Evolutionary conservation across 2,113 vertebrate genomes (phyloP), one percentile per base, ranked within the genome.

Genomic region (Corynorhinus townsendii): DNA sequence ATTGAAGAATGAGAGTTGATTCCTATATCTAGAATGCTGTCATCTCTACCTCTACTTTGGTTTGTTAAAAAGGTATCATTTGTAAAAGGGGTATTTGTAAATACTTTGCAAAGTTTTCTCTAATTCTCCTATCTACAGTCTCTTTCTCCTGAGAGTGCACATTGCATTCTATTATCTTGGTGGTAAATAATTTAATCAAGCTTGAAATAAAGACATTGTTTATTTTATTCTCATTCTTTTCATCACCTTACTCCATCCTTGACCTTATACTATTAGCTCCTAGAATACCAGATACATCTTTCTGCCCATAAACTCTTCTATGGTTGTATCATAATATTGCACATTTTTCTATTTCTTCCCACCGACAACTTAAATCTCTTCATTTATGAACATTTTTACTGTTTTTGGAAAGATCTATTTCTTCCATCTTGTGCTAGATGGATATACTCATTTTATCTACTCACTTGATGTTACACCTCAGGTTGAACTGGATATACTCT

Each of bases 391-490:
- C 3, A 80, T 3, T 92, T 76, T 91, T 84, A n/a, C 35, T 73
- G 2, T 35, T 91, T 95, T 87, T 24, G 7, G 43, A 85, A 91
- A 88, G 38, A 24, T 75, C n/a, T 91, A 11, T 86, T 91, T 87
- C 84, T 89, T 90, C 35, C 17, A 75, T 35, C 24, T 59, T 75
- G n/a, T 72, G 30, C 22, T 72, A 38, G 43, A 66, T 89, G 68
- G 43, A 82, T 84, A 54, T 52, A 52, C 24, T 71, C 62, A 54
- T 90, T 93, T 94, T 62, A 45, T 81, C 76, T 54, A 0, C 77
- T 93, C 28, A 90, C 90, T 84, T 87, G 84, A 89, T 62, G 33
- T 64, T 96, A 35, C 16, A 43, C n/a, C 73, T 80, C 45, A 86
- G 16, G 66, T 86, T 47, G 40, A 86, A 66, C 17, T 68, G 49